Base-by-base conservation (phyloP, 2,888 invertebrate genomes). In the Plagodis dolabraria region DNA sequence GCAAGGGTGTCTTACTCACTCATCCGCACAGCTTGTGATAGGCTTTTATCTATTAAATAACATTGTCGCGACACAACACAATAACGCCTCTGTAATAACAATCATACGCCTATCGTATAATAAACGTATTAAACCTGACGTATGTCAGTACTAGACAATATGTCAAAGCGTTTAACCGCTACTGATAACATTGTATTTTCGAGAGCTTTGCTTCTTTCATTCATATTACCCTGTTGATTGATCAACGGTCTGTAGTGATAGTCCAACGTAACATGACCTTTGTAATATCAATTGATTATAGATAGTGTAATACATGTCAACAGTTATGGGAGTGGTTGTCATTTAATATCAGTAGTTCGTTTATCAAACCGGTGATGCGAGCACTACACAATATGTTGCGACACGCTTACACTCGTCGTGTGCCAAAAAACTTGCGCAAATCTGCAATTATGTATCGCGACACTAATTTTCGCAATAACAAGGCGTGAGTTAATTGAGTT, bases 301-400 rank as follows among this genome's bases (percentile, higher is more conserved):
- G 82, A 80, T 82, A 82, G 76, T 75, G 74, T 80, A 79, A 82
- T 82, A 84, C 78, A 77, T 79, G 80, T 80, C 76, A 83, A 80
- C 80, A 80, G 77, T 80, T 76, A 80, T 83, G 84, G 91, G 86
- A 86, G 89, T 81, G 87, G 87, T 89, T 86, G 87, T 89, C 86
- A 85, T 81, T 85, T 83, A 87, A 86, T 88, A 89, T 87, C 83
- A 80, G 77, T 76, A 83, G 86, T 82, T 83, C 79, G 77, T 64
- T 72, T 91, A 91, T 92, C 90, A 82, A 87, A 51, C 71, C 85
- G 79, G 69, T 83, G 88, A 85, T 83, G 89, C 85, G 87, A 81
- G 74, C 77, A 88, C 85, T 85, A 86, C 82, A 80, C 79, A 86
- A 87, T 88, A 88, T 78, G 82, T 74, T 70, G 75, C 76, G 81